Evolutionary conservation across 2,113 vertebrate species (phyloP), one percentile per base, ranked within the genome.

Genomic region (Prochilodus magdalenae): DNA sequence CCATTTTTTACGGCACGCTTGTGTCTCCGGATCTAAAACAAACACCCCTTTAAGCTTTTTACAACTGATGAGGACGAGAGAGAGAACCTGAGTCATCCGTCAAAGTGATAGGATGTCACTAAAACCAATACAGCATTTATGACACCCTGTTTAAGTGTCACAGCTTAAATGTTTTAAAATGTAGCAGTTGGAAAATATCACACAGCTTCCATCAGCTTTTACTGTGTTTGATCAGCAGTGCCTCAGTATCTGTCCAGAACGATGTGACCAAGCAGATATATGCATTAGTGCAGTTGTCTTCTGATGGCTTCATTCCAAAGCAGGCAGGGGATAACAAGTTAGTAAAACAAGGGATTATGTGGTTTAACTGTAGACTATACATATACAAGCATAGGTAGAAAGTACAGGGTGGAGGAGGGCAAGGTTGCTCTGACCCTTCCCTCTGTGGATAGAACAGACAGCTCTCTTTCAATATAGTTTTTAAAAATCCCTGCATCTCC

Each of bases 91-190:
- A 73, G 69, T 81, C 60, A 74, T 67, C 62, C 18, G 12, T 81
- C 72, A 81, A 66, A 74, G 27, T 55, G 79, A 75, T 63, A 81
- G 72, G 36, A 40, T 55, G 55, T 79, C 77, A 79, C 47, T 53
- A 66, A 74, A 77, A 40, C 60, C 65, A 59, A 33, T 14, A 57
- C 22, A 71, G 60, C 36, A 71, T 79, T 85, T 83, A 80, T 71
- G 65, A 67, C 60, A 65, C 26, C 12, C 77, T 49, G 74, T 83
- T 83, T 63, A 80, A 36, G 66, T 83, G 76, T 83, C 80, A n/a
- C n/a, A 59, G 24, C 22, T 53, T 81, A 40, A 73, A 81, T 75
- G 55, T 75, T 49, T 36, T 75, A 71, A 82, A 79, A 53, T 71
- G 71, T 57, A 44, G 73, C 15, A 15, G 51, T 65, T 16, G 57